These are phyloP conservation scores for Diarsia mendica DNA, from an alignment of 2,888 invertebrate species.

Conservation along the genomic window DNA sequence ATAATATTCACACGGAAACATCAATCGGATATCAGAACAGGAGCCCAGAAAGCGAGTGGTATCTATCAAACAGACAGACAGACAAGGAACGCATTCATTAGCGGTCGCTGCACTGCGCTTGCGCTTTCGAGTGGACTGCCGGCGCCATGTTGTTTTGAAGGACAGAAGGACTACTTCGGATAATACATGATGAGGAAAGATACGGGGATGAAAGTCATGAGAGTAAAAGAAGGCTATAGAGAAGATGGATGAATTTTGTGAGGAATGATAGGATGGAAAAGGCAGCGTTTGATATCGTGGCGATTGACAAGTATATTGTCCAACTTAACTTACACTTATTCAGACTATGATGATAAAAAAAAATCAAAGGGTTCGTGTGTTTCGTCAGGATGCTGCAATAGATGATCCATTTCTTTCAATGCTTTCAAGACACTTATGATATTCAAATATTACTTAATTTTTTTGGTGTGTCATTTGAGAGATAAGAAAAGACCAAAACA, in stretches of 20 bases:
- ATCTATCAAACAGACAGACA: constrained; percentile 69
- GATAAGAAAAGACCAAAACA: not conserved
- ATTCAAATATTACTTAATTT: not conserved
- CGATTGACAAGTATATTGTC: not conserved
- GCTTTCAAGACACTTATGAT: not conserved
- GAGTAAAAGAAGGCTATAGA: not conserved
- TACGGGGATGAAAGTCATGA: not conserved
- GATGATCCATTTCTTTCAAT: not conserved
- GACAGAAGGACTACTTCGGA: constrained; percentile 39
- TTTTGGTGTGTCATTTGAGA: not conserved
- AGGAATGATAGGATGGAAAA: not conserved
- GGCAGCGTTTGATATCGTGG: not conserved
- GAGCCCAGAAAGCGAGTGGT: constrained; percentile 58
- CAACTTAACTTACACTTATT: not conserved
- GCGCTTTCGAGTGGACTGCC: constrained; percentile 67
- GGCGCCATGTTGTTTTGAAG: not conserved
- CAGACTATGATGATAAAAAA: not conserved
- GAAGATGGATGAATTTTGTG: not conserved
- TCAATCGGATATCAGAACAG: constrained; percentile 61
- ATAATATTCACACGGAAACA: constrained; percentile 65
- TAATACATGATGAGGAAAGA: not conserved
- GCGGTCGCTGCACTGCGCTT: constrained; percentile 72
- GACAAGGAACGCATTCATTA: constrained; percentile 73
- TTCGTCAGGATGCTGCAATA: not conserved
- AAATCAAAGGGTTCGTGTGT: not conserved